phyloP scores from a whole-genome alignment of 1,140 invertebrate genomes.

The Monochamus saltuarius region DNA sequence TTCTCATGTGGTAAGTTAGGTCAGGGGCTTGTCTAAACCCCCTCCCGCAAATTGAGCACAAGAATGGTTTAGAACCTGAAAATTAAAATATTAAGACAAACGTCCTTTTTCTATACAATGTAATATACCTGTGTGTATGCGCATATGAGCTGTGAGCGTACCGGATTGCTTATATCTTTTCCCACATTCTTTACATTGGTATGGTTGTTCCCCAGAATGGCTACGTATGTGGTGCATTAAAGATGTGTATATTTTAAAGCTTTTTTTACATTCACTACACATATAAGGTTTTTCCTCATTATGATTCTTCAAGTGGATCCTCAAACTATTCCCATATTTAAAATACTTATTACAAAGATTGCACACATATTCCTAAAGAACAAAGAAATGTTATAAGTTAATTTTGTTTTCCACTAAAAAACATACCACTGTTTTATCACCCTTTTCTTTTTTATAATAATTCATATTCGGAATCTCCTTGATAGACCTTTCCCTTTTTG shows the following conservation, averaged over 20 bases:
- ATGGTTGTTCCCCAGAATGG: constrained; percentile 71
- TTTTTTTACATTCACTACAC: constrained; percentile 57
- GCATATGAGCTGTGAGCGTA: constrained; percentile 38
- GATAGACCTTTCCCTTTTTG: constrained; percentile 1
- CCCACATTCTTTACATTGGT: constrained; percentile 54
- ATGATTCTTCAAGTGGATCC: constrained; percentile 34
- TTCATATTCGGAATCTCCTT: constrained; percentile 9
- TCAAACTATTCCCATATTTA: constrained; percentile 30
- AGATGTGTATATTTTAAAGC: constrained; percentile 43
- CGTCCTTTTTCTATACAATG: no score
- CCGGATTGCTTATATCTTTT: constrained; percentile 61
- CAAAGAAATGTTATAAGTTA: neutral
- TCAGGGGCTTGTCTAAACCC: constrained; percentile 45
- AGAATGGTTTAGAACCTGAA: constrained; percentile 29
- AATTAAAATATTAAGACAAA: neutral
- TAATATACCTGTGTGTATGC: constrained; percentile 46
- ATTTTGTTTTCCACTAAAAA: constrained; percentile 18
- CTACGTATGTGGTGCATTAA: constrained; percentile 72
- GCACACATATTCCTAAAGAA: constrained; percentile 34
- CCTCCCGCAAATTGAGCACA: constrained; percentile 40
- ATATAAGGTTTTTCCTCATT: constrained; percentile 44
- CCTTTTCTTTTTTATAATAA: constrained; percentile 11
- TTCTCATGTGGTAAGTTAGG: constrained; percentile 42
- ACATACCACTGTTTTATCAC: neutral
- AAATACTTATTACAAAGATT: constrained; percentile 34